Conservation (phyloP, 1,140 invertebrate genomes). For the Gryllus bimaculatus region DNA sequence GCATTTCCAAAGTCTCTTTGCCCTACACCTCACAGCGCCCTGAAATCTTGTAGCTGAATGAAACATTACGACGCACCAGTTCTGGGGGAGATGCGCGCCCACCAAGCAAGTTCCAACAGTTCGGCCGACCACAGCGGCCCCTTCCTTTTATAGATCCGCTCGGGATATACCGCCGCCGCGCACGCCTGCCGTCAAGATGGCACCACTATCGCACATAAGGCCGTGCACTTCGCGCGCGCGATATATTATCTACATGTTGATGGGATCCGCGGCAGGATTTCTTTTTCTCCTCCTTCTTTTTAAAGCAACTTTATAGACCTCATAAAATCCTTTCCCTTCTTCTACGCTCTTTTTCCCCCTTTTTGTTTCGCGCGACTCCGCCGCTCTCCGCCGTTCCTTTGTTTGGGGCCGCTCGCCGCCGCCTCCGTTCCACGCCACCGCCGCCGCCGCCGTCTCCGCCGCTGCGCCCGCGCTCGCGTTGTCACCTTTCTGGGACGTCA, state of each 20-base stretch:
- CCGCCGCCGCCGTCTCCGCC: too few species aligned
- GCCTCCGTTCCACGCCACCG: too few species aligned
- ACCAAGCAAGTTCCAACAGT: too few species aligned
- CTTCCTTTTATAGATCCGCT: too few species aligned
- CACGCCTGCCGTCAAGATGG: background rate
- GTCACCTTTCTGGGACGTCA: background rate
- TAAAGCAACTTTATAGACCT: conserved; percentile 5
- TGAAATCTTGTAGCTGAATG: too few species aligned
- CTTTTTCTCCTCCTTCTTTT: background rate
- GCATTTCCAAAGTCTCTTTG: too few species aligned
- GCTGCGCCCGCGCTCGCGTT: too few species aligned
- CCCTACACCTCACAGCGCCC: too few species aligned
- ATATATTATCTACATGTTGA: conserved; percentile 6
- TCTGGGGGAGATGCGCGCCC: too few species aligned
- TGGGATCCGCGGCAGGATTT: background rate
- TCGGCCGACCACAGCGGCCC: too few species aligned
- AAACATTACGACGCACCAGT: too few species aligned
- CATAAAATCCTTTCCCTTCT: background rate
- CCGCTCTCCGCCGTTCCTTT: background rate
- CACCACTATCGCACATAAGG: background rate
- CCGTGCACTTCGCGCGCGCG: background rate
- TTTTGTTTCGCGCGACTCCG: background rate
- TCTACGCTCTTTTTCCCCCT: background rate
- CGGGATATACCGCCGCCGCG: background rate
- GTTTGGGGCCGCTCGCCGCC: background rate